Evolutionary conservation across 2,797 vertebrate species (phyloP).

Genomic region (Tauraco hartlaubi): DNA sequence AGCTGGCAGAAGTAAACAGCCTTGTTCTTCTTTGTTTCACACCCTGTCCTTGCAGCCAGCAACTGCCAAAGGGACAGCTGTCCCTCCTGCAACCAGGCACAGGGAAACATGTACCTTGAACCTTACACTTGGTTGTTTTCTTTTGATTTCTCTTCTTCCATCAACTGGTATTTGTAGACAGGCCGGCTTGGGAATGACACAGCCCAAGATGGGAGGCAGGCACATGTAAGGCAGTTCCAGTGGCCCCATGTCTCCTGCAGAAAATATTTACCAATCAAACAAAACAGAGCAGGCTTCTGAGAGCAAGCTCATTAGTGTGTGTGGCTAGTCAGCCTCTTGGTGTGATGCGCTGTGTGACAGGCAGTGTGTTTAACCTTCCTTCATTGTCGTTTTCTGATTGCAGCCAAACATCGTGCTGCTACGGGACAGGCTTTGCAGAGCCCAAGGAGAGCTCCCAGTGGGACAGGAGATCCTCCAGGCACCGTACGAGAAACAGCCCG

Average conservation of each 20-base stretch:
- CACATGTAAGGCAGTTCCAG: not conserved
- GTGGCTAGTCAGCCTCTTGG: not conserved
- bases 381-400: constrained; percentile 4
- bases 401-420: constrained; percentile 88
- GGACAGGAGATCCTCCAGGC: constrained; percentile 53
- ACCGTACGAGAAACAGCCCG: constrained; percentile 38
- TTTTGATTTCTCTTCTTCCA: not conserved
- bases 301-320: not conserved
- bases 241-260: not conserved
- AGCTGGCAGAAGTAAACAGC: not conserved
- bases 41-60: not conserved
- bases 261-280: not conserved
- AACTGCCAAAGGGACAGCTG: not conserved
- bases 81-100: not conserved
- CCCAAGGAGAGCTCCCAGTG: constrained; percentile 82
- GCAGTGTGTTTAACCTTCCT: not conserved
- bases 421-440: constrained; percentile 88
- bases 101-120: not conserved
- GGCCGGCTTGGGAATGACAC: not conserved
- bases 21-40: not conserved
- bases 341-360: not conserved
- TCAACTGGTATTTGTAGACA: not conserved
- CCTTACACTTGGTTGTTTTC: not conserved
- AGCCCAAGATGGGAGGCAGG: not conserved
- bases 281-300: not conserved